Evolutionary conservation across 2,888 invertebrate genomes (phyloP).

Genomic region (Balanococcus diminutus): DNA sequence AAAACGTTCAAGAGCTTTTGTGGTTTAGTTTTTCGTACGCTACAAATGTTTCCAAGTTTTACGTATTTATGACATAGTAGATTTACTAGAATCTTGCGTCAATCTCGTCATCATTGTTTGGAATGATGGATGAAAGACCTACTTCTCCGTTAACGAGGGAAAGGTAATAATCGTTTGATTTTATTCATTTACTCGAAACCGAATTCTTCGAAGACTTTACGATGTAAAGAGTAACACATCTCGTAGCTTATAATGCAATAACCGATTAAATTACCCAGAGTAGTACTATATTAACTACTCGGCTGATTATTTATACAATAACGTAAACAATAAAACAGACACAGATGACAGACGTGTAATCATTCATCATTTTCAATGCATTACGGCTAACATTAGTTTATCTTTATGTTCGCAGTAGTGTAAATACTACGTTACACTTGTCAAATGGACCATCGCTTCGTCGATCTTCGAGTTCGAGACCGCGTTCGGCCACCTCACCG

Average conservation of each 20-base stretch:
- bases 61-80: background rate
- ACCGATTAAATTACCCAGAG: background rate
- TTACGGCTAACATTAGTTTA: background rate
- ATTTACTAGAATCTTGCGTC: background rate
- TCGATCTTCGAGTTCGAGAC: constrained; percentile 45
- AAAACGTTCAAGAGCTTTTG: constrained; percentile 13
- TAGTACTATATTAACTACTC: background rate
- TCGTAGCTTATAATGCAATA: background rate
- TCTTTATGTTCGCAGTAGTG: constrained; percentile 47
- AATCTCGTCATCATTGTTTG: constrained; percentile 42
- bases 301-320: background rate
- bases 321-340: constrained; percentile 32
- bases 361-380: constrained; percentile 22
- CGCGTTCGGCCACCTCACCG: constrained; percentile 36
- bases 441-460: constrained; percentile 55
- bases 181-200: background rate
- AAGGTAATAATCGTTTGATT: constrained; percentile 39
- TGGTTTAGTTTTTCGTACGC: background rate
- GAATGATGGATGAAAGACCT: constrained; percentile 55
- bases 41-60: background rate
- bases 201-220: background rate
- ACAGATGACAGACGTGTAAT: background rate
- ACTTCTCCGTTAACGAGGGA: constrained; percentile 51
- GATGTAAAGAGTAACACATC: background rate
- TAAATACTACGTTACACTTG: constrained; percentile 50